Evolutionary conservation across 2,797 vertebrate species (phyloP), one percentile per base, ranked within the genome.

Genomic region (Tapirus indicus): DNA sequence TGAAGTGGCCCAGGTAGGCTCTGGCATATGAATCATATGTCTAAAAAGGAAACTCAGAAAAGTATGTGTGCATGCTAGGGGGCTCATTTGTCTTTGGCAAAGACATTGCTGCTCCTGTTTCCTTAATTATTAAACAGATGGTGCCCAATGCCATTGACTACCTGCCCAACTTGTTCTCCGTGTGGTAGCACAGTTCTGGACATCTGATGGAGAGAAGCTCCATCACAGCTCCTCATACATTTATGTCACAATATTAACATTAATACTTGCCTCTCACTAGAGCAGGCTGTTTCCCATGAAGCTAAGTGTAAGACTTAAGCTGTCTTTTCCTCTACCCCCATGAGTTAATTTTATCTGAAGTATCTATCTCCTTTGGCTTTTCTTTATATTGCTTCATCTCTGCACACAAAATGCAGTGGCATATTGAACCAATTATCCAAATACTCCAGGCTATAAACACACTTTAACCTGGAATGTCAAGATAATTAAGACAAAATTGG

Each of bases 91-190:
- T 97, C 91, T 96, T 94, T 96, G 95, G 97, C 97, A 96, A 84
- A 92, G 74, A 60, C 38, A 60, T 60, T 9, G 32, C 66, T 90
- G 52, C 58, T 93, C 75, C 77, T 69, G 91, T 85, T 93, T 54
- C 94, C 90, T 97, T 97, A 95, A 96, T 94, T 97, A 94, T 82
- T 91, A 97, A 96, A 93, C 97, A 98, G 98, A 98, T 97, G 97
- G 97, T 95, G 17, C 35, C 93, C 74, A 52, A 91, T 68, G 83
- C 62, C 58, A 38, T 64, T 94, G 94, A 94, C 93, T 87, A 66
- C 88, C 86, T 96, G 95, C 95, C 97, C 95, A 88, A 54, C 78
- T 60, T 41, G 78, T 78, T 47, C 69, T 90, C 74, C 85, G n/a
- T 60, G 91, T 79, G 89, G 72, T 35, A 66, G 88, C 56, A 17